Evolutionary conservation across 2,888 invertebrate genomes (phyloP).

Genomic region (Carterocephalus palaemon): DNA sequence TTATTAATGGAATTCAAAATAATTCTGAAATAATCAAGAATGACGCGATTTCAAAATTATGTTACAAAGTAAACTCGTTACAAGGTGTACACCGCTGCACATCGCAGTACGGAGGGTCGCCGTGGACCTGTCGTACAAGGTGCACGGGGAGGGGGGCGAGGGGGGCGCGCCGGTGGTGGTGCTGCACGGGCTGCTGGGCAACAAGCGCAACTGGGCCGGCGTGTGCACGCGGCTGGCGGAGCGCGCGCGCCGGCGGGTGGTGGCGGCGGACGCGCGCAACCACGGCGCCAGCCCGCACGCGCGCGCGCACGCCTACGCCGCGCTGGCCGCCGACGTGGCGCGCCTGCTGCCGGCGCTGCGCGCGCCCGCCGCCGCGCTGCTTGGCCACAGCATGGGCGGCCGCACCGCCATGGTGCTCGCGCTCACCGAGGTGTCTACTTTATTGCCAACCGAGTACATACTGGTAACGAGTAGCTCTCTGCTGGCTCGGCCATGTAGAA

Average conservation of each 20-base stretch:
- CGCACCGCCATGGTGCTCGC: conserved; percentile 89
- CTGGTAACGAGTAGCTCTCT: too few species aligned
- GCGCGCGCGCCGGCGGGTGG: conserved; percentile 90
- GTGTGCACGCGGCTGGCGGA: conserved; percentile 87
- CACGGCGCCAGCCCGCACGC: conserved; percentile 94
- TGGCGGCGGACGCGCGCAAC: conserved; percentile 91
- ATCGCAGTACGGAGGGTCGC: too few species aligned
- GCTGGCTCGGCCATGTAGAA: too few species aligned
- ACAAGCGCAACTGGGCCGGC: conserved; percentile 92
- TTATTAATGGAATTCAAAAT: too few species aligned
- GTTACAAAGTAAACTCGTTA: too few species aligned
- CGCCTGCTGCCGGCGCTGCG: conserved; percentile 77
- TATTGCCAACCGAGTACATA: too few species aligned
- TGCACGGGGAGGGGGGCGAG: conserved; percentile 38
- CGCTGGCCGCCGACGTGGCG: conserved; percentile 85
- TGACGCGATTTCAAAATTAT: too few species aligned
- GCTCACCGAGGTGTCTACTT: conserved; percentile 72
- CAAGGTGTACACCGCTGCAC: too few species aligned
- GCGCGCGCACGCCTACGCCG: conserved; percentile 82
- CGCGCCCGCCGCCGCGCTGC: conserved; percentile 78
- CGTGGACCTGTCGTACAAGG: conserved; percentile 41
- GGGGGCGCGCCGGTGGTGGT: conserved; percentile 80
- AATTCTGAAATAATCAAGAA: too few species aligned
- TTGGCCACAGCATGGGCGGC: conserved; percentile 98
- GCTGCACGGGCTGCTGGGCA: conserved; percentile 92